A percentile compares a stretch with the other conserved stretches of the same genome.
phyloP scores from a whole-genome alignment of 35 echinoderm and acorn worm species.

The Diadema setosum region DNA sequence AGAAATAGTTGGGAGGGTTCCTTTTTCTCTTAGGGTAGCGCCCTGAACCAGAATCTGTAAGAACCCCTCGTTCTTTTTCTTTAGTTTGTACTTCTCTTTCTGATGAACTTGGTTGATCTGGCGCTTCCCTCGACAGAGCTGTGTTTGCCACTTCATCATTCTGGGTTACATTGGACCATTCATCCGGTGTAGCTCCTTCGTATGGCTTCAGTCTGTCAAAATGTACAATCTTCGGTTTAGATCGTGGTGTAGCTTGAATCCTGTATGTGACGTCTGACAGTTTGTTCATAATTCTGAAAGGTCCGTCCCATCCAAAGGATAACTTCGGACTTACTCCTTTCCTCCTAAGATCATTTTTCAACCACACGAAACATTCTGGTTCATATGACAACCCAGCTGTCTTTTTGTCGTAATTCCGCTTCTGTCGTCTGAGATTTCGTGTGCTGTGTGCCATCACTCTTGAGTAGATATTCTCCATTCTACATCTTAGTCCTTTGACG shows the following conservation, averaged over 20 bases:
- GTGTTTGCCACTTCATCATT: too few relatives aligned
- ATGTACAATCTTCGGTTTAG: slow-evolving; percentile 30
- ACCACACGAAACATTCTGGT: neutral
- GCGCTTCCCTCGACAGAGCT: too few relatives aligned
- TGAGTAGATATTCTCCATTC: neutral
- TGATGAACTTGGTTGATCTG: too few relatives aligned
- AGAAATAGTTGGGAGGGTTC: too few relatives aligned
- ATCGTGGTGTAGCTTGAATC: neutral
- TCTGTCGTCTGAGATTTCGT: neutral
- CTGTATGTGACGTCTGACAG: slow-evolving; percentile 30
- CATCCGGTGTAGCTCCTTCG: neutral
- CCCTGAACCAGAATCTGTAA: too few relatives aligned
- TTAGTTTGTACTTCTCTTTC: too few relatives aligned
- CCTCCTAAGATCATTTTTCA: slow-evolving; percentile 7
- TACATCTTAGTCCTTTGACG: neutral
- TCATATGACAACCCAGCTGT: neutral
- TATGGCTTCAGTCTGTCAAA: slow-evolving; percentile 21
- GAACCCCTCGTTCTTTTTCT: too few relatives aligned
- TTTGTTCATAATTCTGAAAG: neutral
- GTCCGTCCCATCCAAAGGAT: slow-evolving; percentile 10
- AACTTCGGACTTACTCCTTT: slow-evolving; percentile 42
- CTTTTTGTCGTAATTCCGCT: neutral
- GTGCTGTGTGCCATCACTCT: neutral
- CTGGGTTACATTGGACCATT: too few relatives aligned
- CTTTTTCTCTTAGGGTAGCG: too few relatives aligned